Evolutionary conservation across 2,797 vertebrate species (phyloP), one percentile per base, ranked within the genome.

Genomic region (Dipus sagitta): DNA sequence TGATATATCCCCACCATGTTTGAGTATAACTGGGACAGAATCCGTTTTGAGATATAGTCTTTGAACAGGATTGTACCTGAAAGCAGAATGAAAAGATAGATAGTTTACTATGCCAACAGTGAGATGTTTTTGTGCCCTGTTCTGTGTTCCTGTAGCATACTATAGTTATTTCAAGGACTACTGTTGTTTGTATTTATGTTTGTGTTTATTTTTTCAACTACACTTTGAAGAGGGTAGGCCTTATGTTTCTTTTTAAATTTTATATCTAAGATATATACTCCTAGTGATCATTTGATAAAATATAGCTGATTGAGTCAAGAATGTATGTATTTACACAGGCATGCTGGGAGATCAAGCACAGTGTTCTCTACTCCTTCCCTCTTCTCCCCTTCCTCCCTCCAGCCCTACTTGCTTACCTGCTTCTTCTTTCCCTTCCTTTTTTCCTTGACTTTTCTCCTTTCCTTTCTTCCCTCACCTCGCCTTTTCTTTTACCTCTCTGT

Each of bases 241-340:
- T n/a, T 32, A 23, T 77, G 21, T 72, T 74, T 85, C 32, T 64
- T 34, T 91, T 65, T 74, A 34, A n/a, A 58, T 60, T 88, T 81
- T 78, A 3, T 80, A 15, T 75, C 24, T 72, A 47, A 10, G 47
- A 23, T 52, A 7, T 81, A 0, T 92, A 52, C 21, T 77, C 8
- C n/a, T 88, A 58, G 23, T 38, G 47, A 67, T 32, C 28, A 38
- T 86, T 85, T 74, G 82, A 30, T 89, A 79, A 92, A 93, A 18
- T 72, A 54, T 30, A 58, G 26, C 76, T 78, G 67, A 74, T 30
- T 65, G 54, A 83, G 80, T 92, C 38, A 85, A 70, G 3, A 62
- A 58, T 76, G 8, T 47, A 11, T 47, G 8, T 47, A 47, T 47
- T 47, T 47, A 47, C 9, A 10, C 47, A 47, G 6, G 9, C 47